Percentiles rank a stretch among this genome's conserved stretches.
Evolutionary conservation across 2,797 vertebrate species (phyloP).

Genomic region (Artibeus lituratus): DNA sequence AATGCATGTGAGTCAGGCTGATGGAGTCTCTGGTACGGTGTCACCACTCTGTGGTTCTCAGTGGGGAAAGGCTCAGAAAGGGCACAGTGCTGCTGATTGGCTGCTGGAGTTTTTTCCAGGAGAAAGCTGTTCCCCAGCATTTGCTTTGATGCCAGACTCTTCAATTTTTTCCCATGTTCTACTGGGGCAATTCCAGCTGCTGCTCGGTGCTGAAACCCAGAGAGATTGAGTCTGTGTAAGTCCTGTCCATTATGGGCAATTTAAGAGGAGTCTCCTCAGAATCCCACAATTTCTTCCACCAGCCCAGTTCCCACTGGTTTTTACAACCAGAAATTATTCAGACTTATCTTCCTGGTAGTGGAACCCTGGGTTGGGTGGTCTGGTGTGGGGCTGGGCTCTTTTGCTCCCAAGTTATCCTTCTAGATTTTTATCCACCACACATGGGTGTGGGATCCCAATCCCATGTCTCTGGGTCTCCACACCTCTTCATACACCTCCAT

Average conservation of each 20-base stretch:
- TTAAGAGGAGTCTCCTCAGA: no score
- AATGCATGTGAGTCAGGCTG: neutral
- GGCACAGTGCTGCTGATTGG: neutral
- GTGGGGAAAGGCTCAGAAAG: neutral
- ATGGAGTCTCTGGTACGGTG: neutral
- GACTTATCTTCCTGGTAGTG: no score
- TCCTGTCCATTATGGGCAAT: neutral
- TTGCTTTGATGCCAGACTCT: neutral
- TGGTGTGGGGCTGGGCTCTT: no score
- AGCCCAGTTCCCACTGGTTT: no score
- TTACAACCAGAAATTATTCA: no score
- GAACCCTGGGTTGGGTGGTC: no score
- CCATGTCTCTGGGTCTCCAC: neutral
- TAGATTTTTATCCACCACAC: neutral
- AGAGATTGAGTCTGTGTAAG: neutral
- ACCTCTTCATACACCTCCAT: neutral
- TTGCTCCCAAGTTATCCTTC: neutral
- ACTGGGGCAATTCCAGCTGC: neutral
- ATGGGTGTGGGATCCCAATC: neutral
- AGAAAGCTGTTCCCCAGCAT: neutral
- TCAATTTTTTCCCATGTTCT: neutral
- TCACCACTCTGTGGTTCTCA: neutral
- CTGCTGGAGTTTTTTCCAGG: neutral
- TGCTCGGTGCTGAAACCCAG: neutral
- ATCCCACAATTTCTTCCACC: no score